A percentile compares a stretch with the other conserved stretches of the same genome.
These are phyloP conservation scores for Petrolisthes manimaculis DNA, from an alignment of 2,888 invertebrate species.

Conservation along the genomic window DNA sequence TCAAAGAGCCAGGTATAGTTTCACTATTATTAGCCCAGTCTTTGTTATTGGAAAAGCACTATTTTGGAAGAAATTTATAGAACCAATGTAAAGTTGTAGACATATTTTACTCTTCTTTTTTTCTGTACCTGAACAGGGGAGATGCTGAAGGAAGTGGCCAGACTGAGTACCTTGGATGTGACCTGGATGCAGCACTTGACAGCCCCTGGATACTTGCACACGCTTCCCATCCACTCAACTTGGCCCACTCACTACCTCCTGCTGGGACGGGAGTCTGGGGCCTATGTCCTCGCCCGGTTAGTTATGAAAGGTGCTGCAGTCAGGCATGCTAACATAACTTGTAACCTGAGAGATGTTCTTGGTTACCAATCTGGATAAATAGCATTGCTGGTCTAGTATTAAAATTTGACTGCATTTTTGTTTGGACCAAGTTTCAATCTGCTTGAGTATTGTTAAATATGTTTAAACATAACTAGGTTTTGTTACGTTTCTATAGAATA, in stretches of 20 bases:
- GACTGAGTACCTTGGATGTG: conserved; percentile 19
- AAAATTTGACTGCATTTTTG: no score
- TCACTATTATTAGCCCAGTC: neutral
- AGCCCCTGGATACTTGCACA: neutral
- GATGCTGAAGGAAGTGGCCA: conserved; percentile 25
- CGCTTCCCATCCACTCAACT: neutral
- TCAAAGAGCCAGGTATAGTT: neutral
- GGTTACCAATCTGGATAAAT: no score
- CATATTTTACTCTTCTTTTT: neutral
- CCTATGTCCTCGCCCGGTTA: conserved; percentile 19
- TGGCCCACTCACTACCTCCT: conserved; percentile 38
- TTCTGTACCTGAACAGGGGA: conserved; percentile 15
- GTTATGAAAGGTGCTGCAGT: conserved; percentile 36
- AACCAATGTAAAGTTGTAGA: neutral
- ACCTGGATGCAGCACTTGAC: conserved; percentile 33
- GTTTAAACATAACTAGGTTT: no score
- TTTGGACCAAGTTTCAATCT: no score
- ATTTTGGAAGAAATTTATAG: neutral
- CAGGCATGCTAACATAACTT: neutral
- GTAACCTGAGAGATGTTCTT: neutral
- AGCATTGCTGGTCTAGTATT: no score
- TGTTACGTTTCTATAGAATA: no score
- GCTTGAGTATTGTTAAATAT: no score
- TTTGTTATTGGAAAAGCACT: neutral
- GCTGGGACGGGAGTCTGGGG: conserved; percentile 22